Evolutionary conservation across 2,888 invertebrate species (phyloP), one percentile per base, ranked within the genome.

Genomic region (Epinotia nisella): DNA sequence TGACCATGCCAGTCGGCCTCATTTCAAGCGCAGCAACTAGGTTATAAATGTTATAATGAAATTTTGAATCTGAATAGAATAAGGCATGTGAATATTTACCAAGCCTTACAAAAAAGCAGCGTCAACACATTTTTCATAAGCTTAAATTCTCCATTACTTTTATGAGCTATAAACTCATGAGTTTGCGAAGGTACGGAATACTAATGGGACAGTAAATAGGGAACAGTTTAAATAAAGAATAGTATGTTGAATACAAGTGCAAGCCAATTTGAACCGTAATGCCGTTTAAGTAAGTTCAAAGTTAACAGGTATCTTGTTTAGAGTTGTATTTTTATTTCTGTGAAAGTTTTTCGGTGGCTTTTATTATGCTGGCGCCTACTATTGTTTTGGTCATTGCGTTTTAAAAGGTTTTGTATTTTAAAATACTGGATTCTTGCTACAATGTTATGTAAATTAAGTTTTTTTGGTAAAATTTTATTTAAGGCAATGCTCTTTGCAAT

Each of bases 1-100:
- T 55, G 3, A 3, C 15, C 21, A 55, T 24, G 4, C 24, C 66
- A 68, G 49, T 29, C 15, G 29, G 5, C 19, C 45, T 41, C 41
- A 79, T 76, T 74, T 79, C 80, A 81, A 41, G 21, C 64, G 77
- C 81, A 85, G 77, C 81, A 85, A 82, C 82, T 83, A 74, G 83
- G 84, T 84, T 82, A 77, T 77, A 79, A 76, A 74, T 83, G 84
- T 84, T 82, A 77, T 77, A 79, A 76, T 29, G 49, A 49, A 35
- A 17, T 15, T 17, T 15, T 21, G 21, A 24, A n/a, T 29, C 15
- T 45, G 55, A 56, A 45, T 56, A 49, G 17, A 17, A 55, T 62
- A 56, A 61, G 13, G 3, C 45, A 65, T 29, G 29, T 29, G 67
- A 59, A 59, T 58, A 56, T 56, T 35, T 41, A 55, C 45, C 15